phyloP scores from a whole-genome alignment of 2,888 invertebrate genomes.

The Linyphia triangularis region DNA sequence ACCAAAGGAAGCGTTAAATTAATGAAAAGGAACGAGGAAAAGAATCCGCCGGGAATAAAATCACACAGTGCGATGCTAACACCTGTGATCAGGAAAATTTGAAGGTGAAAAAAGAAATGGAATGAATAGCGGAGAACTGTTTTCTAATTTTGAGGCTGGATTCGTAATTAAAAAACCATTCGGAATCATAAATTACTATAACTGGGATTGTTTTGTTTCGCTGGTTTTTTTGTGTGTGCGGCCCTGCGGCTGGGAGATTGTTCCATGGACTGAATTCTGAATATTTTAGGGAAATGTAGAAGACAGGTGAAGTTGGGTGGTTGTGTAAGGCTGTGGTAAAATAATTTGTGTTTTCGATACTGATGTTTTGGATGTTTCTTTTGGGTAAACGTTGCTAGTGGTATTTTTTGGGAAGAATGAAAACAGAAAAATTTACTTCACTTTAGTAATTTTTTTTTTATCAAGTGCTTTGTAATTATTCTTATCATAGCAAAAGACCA shows the following conservation, averaged over 20 bases:
- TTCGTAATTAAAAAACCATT: slow-evolving; percentile 52
- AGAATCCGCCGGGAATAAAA: not conserved
- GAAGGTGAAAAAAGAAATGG: slow-evolving; percentile 3
- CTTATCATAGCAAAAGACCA: too few relatives aligned
- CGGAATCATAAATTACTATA: not conserved
- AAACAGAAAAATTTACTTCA: too few relatives aligned
- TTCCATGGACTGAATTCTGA: not conserved
- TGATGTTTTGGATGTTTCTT: too few relatives aligned
- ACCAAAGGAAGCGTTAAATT: not conserved
- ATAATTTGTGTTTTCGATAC: too few relatives aligned
- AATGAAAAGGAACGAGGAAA: slow-evolving; percentile 11
- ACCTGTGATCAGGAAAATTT: slow-evolving; percentile 53
- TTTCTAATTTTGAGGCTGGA: slow-evolving; percentile 21
- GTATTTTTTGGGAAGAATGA: too few relatives aligned
- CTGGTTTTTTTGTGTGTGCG: not conserved
- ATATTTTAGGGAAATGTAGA: slow-evolving; percentile 2
- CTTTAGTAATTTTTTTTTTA: too few relatives aligned
- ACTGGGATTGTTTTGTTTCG: not conserved
- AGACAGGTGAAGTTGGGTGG: too few relatives aligned
- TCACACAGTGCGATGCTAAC: slow-evolving; percentile 7
- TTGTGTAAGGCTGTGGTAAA: too few relatives aligned
- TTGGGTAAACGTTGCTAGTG: too few relatives aligned
- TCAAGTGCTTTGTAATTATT: too few relatives aligned
- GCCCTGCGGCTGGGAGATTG: not conserved
- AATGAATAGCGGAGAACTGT: slow-evolving; percentile 24